Evolutionary conservation across 2,797 vertebrate genomes (phyloP), one percentile per base, ranked within the genome.

Genomic region (Danio aesculapii): DNA sequence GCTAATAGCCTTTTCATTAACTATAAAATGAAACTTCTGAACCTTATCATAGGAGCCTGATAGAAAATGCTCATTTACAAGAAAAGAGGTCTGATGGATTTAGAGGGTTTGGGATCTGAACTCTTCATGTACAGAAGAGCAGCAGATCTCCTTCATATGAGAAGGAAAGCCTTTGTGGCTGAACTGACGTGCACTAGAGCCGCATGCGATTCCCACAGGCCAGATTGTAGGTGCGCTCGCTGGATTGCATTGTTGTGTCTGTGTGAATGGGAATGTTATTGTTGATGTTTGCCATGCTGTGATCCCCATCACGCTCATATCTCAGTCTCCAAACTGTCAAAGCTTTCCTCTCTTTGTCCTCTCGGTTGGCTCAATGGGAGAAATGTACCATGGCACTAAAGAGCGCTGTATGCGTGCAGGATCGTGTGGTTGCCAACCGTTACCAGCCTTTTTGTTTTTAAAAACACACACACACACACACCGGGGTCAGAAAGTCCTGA

Each of bases 291-390:
- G 81, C 57, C 83, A 64, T 77, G 74, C 43, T 66, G 64, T 4
- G 62, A 76, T 80, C 81, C 79, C 46, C 52, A 79, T 70, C 63
- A 66, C 49, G 75, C 84, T 81, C 62, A 82, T 85, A 86, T 88
- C 88, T 90, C 79, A 85, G 68, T 58, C 12, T 53, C 77, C 74
- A 62, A 74, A 74, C 80, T 84, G 76, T 86, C 83, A 64, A 75
- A 85, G 81, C 87, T 88, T 89, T 84, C 85, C 86, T 84, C 47
- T 83, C 85, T 87, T 92, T 92, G 88, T 91, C 81, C 66, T 55
- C 66, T 43, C 47, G 21, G 55, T 57, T 64, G 49, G 53, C 72
- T 43, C 44, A 41, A 12, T 67, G 62, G 12, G 58, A 62, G 68
- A 71, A 21, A 52, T 9, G 30, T 21, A 43, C 17, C 8, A 76